phyloP scores from a whole-genome alignment of 2,797 vertebrate genomes.

The Allobates femoralis region DNA sequence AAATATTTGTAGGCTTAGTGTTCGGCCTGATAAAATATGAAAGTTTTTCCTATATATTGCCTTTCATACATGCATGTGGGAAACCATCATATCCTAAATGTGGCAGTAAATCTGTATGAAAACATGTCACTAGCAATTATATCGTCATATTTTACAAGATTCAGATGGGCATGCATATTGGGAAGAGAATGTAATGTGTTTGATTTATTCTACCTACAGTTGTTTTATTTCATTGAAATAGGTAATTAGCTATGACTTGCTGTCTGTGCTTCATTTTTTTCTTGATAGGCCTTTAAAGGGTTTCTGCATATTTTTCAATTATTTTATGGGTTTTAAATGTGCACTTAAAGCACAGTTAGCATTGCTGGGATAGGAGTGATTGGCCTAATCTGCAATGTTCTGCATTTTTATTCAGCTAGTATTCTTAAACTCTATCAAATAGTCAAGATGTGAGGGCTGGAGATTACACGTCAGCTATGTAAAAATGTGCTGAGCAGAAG shows the following conservation, averaged over 20 bases:
- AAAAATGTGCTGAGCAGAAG: slow-evolving; percentile 51
- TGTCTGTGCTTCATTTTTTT: slow-evolving; percentile 7
- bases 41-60: not conserved
- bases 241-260: slow-evolving; percentile 25
- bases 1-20: not conserved
- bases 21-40: not conserved
- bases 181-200: not conserved
- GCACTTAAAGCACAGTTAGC: slow-evolving; percentile 27
- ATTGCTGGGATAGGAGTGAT: slow-evolving; percentile 31
- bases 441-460: slow-evolving; percentile 39
- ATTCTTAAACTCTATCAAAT: slow-evolving; percentile 45
- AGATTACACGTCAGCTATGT: slow-evolving; percentile 57
- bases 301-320: slow-evolving; percentile 42
- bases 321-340: slow-evolving; percentile 43
- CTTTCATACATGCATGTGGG: not conserved
- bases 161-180: not conserved
- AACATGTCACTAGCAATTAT: not conserved
- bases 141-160: not conserved
- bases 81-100: not conserved
- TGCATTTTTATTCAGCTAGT: slow-evolving; percentile 38
- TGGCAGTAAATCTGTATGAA: not conserved
- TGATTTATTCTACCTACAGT: not conserved
- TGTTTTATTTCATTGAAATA: not conserved
- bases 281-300: not conserved
- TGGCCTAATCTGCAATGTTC: slow-evolving; percentile 46